Conservation (phyloP, 2,113 vertebrate species). For the Willisornis vidua region DNA sequence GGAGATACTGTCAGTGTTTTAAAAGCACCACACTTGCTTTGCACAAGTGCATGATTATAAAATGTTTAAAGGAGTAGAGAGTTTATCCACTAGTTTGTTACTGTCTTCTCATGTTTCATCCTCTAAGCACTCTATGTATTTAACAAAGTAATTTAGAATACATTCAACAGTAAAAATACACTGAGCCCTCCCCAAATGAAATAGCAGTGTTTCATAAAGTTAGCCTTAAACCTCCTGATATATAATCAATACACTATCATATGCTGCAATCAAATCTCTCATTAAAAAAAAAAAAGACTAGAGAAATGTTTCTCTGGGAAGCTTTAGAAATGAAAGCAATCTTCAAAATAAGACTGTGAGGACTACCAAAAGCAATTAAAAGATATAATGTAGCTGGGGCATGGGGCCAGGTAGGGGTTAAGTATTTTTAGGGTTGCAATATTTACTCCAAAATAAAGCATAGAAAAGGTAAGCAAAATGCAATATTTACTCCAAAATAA, state of each 20-base stretch:
- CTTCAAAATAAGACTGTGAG: background rate
- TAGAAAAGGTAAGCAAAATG: background rate
- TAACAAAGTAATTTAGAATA: background rate
- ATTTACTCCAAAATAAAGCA: background rate
- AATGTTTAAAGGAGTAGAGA: background rate
- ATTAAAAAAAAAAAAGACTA: background rate
- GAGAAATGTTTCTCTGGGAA: background rate
- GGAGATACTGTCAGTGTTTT: background rate
- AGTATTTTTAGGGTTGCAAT: background rate
- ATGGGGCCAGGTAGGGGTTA: background rate
- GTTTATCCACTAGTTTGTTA: background rate
- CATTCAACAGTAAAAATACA: background rate
- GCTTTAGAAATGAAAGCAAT: background rate
- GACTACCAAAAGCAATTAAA: background rate
- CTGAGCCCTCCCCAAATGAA: background rate
- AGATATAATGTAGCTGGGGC: too few relatives aligned
- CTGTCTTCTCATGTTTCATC: background rate
- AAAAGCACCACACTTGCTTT: slow-evolving; percentile 4
- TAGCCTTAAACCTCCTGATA: background rate
- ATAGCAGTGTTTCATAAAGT: background rate
- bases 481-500: background rate
- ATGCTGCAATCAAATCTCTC: background rate
- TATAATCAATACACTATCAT: background rate
- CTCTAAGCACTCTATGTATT: background rate
- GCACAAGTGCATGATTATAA: background rate